Evolutionary conservation across 23 tunicate species (phyloP).

Genomic region (Aplidium turbinatum): DNA sequence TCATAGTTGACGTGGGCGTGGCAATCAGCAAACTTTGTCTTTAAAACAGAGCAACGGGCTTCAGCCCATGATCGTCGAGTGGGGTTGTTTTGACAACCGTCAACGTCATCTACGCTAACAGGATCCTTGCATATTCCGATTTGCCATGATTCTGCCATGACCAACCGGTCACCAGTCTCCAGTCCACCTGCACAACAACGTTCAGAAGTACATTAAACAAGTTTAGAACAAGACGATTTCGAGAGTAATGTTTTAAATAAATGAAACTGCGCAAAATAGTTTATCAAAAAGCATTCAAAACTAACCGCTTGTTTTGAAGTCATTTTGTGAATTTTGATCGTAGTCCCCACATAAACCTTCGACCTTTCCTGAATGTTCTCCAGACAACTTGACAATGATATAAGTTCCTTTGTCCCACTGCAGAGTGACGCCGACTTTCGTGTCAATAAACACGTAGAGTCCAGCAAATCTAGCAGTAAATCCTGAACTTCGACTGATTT

Average conservation of each 20-base stretch:
- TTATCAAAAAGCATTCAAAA: neutral
- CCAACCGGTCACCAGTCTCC: slow-evolving; percentile 77
- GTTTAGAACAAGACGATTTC: neutral
- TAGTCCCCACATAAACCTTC: slow-evolving; percentile 98
- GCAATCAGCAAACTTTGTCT: slow-evolving; percentile 86
- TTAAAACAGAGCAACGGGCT: slow-evolving; percentile 84
- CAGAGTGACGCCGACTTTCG: slow-evolving; percentile 88
- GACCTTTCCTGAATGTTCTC: slow-evolving; percentile 96
- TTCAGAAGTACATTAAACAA: neutral
- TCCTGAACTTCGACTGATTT: slow-evolving; percentile 74
- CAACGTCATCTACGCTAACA: slow-evolving; percentile 72
- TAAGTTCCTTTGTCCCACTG: slow-evolving; percentile 99
- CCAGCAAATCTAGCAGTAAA: slow-evolving; percentile 93
- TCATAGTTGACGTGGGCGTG: slow-evolving; percentile 80
- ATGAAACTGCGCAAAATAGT: neutral
- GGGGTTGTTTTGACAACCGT: slow-evolving; percentile 83
- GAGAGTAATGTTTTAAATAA: neutral
- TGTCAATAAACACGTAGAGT: slow-evolving; percentile 91
- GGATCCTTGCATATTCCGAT: slow-evolving; percentile 88
- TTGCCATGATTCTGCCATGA: slow-evolving; percentile 91
- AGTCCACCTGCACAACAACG: slow-evolving; percentile 47
- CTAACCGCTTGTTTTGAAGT: slow-evolving; percentile 86
- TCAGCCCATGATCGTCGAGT: slow-evolving; percentile 94
- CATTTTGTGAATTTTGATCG: slow-evolving; percentile 91
- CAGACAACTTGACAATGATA: slow-evolving; percentile 68